phyloP scores from a whole-genome alignment of 2,113 vertebrate genomes.

The Sinocyclocheilus maitianheensis region DNA sequence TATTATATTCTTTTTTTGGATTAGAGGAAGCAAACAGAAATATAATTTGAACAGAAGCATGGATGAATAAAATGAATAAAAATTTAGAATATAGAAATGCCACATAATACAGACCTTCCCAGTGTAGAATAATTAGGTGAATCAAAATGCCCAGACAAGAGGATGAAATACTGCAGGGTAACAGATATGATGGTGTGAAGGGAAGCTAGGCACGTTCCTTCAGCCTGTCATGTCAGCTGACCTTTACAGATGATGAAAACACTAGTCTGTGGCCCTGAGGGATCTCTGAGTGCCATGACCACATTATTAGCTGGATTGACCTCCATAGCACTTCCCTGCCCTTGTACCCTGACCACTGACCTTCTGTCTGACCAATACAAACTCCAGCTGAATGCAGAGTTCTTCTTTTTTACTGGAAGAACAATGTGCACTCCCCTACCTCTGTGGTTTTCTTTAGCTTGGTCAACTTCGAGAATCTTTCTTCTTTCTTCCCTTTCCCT shows the following conservation, averaged over 20 bases:
- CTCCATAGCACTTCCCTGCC: background rate
- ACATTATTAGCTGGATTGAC: conserved; percentile 36
- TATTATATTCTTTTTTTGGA: too few relatives aligned
- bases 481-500: too few relatives aligned
- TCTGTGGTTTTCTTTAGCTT: background rate
- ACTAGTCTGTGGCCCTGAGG: conserved; percentile 6
- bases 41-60: background rate
- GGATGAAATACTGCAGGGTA: background rate
- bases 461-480: background rate
- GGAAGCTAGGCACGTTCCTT: background rate
- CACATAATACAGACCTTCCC: background rate
- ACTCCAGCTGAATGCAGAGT: conserved; percentile 4
- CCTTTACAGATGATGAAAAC: conserved; percentile 22
- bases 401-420: background rate
- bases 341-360: conserved; percentile 10
- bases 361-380: background rate
- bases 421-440: background rate
- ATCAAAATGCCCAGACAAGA: background rate
- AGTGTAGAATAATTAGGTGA: background rate
- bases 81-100: background rate
- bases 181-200: background rate
- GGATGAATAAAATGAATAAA: too few relatives aligned
- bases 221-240: conserved; percentile 10
- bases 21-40: background rate
- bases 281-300: conserved; percentile 21